Conservation (phyloP, 2,113 vertebrate species). For the Hippocampus barbouri region DNA sequence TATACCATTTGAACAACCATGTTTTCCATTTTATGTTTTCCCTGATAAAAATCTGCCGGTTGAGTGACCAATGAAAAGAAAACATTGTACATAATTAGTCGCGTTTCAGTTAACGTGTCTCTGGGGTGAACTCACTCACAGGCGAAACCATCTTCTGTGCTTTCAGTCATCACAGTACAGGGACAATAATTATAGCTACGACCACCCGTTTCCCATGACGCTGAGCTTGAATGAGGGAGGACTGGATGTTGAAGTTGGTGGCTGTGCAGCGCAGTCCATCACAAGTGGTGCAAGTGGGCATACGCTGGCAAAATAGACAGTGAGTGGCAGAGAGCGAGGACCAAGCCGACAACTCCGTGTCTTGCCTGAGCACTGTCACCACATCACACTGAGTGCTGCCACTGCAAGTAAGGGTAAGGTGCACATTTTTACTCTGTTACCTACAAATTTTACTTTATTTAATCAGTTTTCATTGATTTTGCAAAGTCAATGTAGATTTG, state of each 20-base stretch:
- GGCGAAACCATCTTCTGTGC: not conserved
- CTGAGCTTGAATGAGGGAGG: slow-evolving; percentile 12
- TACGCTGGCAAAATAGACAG: slow-evolving; percentile 19
- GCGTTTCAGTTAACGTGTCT: not conserved
- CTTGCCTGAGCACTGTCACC: slow-evolving; percentile 25
- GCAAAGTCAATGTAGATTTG: not conserved
- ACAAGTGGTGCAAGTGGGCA: slow-evolving; percentile 22
- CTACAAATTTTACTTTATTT: not conserved
- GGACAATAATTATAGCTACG: slow-evolving; percentile 11
- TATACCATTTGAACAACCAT: too few species aligned
- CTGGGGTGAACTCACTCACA: slow-evolving; percentile 5
- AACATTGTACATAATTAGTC: slow-evolving; percentile 1
- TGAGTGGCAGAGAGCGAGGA: slow-evolving; percentile 19
- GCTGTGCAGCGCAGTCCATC: slow-evolving; percentile 11
- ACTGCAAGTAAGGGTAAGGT: slow-evolving; percentile 54
- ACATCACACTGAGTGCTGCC: slow-evolving; percentile 9
- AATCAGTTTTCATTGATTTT: not conserved
- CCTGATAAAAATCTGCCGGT: too few species aligned
- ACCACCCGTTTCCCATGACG: slow-evolving; percentile 11
- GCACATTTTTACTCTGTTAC: not conserved
- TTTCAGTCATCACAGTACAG: slow-evolving; percentile 27
- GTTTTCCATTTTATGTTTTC: too few species aligned
- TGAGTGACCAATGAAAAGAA: slow-evolving; percentile 18
- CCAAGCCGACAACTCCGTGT: slow-evolving; percentile 30
- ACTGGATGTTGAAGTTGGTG: slow-evolving; percentile 49